These are phyloP conservation scores for Zaprionus capensis DNA, from an alignment of 1,140 invertebrate species.

Conservation along the genomic window DNA sequence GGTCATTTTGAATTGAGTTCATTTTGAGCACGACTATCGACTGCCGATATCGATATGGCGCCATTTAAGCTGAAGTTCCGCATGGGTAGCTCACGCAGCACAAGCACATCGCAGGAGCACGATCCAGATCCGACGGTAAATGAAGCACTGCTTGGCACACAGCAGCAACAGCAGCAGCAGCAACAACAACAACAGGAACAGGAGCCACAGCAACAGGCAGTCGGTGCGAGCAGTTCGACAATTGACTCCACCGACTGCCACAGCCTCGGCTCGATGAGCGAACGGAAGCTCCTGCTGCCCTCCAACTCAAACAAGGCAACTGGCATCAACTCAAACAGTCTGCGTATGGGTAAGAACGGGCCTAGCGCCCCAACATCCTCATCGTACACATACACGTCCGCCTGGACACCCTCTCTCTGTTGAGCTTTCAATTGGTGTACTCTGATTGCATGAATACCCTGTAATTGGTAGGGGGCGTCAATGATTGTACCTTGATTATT, in stretches of 20 bases:
- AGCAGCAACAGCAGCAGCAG: conserved; percentile 54
- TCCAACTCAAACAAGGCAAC: conserved; percentile 44
- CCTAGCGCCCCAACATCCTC: conserved; percentile 13
- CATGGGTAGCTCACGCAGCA: conserved; percentile 83
- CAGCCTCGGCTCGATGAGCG: conserved; percentile 78
- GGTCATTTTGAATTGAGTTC: conserved; percentile 41
- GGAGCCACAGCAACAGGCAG: conserved; percentile 59
- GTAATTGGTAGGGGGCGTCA: not conserved
- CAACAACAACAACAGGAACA: conserved; percentile 39
- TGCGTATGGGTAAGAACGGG: conserved; percentile 78
- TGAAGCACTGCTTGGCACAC: conserved; percentile 72
- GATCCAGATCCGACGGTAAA: conserved; percentile 82
- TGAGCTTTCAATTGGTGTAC: conserved; percentile 29
- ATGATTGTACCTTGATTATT: conserved; percentile 10
- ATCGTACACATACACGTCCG: conserved; percentile 6
- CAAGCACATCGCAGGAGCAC: conserved; percentile 83
- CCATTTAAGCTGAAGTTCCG: conserved; percentile 84
- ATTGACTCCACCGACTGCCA: conserved; percentile 80
- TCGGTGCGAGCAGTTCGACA: conserved; percentile 79
- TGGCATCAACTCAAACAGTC: conserved; percentile 63
- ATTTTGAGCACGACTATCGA: not conserved
- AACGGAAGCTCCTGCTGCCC: conserved; percentile 75
- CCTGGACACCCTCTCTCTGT: not conserved
- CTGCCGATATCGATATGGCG: conserved; percentile 61
- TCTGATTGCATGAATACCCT: conserved; percentile 28